Evolutionary conservation across 2,113 vertebrate species (phyloP), one percentile per base, ranked within the genome.

Genomic region (Triplophysa rosa): DNA sequence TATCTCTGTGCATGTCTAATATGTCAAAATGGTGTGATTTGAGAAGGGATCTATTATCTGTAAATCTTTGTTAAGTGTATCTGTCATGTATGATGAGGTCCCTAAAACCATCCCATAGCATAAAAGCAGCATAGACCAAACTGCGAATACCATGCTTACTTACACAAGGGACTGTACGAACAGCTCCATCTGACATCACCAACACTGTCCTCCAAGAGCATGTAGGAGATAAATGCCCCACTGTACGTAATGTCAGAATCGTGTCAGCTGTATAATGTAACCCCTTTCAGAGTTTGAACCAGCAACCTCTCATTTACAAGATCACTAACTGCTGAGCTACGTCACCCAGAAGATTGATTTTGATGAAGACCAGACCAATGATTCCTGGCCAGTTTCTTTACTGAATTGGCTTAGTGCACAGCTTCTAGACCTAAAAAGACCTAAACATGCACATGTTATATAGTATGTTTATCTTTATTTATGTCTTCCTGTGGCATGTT

Each of bases 41-140:
- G 70, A 79, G 52, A 81, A 80, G 59, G 67, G 72, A 76, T 68
- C 62, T 66, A 54, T 80, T 66, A 58, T 84, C 82, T 84, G 70
- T 5, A 56, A 6, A 56, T n/a, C 40, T 11, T 74, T 67, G 78
- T 72, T 37, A 29, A 67, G 59, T 76, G 33, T 80, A 87, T 23
- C 78, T 26, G 52, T 73, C 12, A 8, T 58, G 66, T 45, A 58
- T 21, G 66, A 70, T 83, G 82, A 81, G 68, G 54, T 72, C 54
- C 58, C 26, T 58, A 9, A 13, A 40, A 59, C 29, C 52, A 58
- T 56, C 17, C 33, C 1, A 11, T 37, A 71, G 13, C 26, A 37
- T 56, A n/a, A 56, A 69, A 54, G 9, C 16, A 29, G 1, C 4
- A 52, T 52, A 52, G 47, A 56, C 17, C 54, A n/a, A 71, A 40